Conservation (phyloP, 2,113 vertebrate species). For the Microtus oregoni region DNA sequence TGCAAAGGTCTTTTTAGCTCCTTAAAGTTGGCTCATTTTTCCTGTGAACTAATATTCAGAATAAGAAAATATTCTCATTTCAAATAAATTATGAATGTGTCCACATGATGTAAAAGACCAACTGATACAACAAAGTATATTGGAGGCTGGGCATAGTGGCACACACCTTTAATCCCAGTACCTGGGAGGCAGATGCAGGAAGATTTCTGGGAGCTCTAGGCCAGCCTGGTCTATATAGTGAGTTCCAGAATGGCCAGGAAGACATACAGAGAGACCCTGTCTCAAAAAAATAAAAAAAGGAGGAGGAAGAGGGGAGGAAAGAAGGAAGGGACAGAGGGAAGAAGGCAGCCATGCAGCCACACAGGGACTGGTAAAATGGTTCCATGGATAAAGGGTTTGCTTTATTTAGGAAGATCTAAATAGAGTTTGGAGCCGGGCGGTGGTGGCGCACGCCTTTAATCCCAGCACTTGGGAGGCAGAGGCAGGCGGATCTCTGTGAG, state of each 20-base stretch:
- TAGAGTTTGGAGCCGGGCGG: no score
- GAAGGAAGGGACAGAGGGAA: neutral
- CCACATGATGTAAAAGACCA: neutral
- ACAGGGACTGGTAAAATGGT: neutral
- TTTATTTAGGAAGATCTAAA: neutral
- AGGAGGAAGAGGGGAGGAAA: no score
- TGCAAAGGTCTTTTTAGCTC: constrained; percentile 14
- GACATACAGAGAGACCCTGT: neutral
- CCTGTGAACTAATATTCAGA: neutral
- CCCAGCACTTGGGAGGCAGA: no score
- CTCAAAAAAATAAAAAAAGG: neutral
- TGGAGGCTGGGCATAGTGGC: neutral
- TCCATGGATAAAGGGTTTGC: neutral
- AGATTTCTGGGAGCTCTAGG: neutral
- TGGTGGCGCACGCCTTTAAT: no score
- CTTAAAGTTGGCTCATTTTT: constrained; percentile 28
- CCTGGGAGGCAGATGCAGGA: neutral
- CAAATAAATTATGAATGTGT: neutral
- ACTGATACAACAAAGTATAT: neutral
- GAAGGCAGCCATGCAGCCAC: no score
- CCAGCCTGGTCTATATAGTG: no score
- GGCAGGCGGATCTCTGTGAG: no score
- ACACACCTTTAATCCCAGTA: neutral
- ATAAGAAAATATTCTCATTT: constrained; percentile 42
- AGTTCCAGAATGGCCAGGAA: neutral